Evolutionary conservation across 1,140 invertebrate species (phyloP), one percentile per base, ranked within the genome.

Genomic region (Drosophila ogumai): DNA sequence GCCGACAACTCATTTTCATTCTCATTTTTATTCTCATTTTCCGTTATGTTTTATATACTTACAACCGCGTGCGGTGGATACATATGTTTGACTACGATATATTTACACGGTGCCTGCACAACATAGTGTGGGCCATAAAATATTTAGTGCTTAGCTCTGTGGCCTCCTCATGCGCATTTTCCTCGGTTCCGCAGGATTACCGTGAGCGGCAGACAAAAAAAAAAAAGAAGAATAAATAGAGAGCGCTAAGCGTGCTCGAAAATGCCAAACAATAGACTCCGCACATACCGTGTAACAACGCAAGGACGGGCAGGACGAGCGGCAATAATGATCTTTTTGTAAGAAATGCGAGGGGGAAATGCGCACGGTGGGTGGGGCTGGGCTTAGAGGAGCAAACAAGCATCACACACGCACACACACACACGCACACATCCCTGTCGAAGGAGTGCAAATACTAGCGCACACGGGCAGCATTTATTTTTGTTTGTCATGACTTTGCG

Each of bases 301-400:
- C 10, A 13, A 50, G 49, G 49, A 50, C n/a, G n/a, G 10, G 49
- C n/a, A 32, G 49, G 49, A 50, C 43, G 59, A 69, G 19, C 50
- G 60, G 73, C 50, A 66, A 67, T 88, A 84, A 88, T 90, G 84
- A 87, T 87, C 84, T 88, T 84, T 87, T 84, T 88, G 79, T 64
- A 77, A 71, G 60, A 56, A 49, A 77, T 68, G 47, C 19, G 47
- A n/a, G 31, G 32, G 46, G 58, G 10, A 44, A n/a, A 44, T 34
- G 43, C 17, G 41, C 17, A 43, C 10, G 17, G 17, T 12, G 34
- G 31, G 9, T 22, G 36, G 32, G 31, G 57, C 4, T 10, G 41
- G 31, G 64, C 52, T 55, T 55, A 55, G 34, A 38, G 52, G 47
- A 66, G 64, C 66, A 87, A 79, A 82, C 65, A 87, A 82, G 66